Percentiles rank a stretch among this genome's conserved stretches.
phyloP scores from a whole-genome alignment of 2,113 vertebrate genomes.

The Prunella fulvescens region DNA sequence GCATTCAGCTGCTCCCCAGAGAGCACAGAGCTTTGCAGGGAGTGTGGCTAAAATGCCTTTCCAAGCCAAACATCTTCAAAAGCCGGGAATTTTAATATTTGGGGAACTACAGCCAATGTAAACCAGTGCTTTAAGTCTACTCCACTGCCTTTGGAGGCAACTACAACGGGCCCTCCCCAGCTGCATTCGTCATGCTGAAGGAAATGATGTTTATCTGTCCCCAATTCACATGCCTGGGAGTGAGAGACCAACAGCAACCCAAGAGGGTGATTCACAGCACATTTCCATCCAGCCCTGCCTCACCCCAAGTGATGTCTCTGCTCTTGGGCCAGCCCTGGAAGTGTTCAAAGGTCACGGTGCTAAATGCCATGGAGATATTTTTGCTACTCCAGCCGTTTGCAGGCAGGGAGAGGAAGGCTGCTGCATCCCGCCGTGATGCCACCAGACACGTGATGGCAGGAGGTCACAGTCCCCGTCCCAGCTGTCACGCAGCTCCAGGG shows the following conservation, averaged over 20 bases:
- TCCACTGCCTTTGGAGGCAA: too few species aligned
- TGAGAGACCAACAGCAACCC: neutral
- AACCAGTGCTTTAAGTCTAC: neutral
- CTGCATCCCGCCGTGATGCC: neutral
- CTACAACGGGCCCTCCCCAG: neutral
- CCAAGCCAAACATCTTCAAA: neutral
- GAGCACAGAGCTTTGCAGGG: rapidly evolving
- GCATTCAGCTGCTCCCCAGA: neutral
- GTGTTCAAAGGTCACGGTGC: neutral
- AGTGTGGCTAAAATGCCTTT: neutral
- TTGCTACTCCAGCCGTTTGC: neutral
- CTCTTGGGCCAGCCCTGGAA: neutral
- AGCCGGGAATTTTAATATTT: neutral
- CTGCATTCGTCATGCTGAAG: neutral
- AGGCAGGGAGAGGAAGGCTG: neutral
- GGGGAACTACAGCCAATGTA: neutral
- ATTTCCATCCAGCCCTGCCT: neutral
- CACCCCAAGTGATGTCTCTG: neutral
- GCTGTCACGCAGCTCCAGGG: too few species aligned
- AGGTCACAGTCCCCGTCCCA: neutral
- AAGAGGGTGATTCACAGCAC: neutral
- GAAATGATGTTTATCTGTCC: neutral
- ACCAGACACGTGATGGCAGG: rapidly evolving
- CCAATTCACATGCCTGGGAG: neutral
- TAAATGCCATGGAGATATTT: neutral